Percentiles rank a stretch among this genome's conserved stretches.
These are phyloP conservation scores for Leptatherina wallacei DNA, from an alignment of 2,797 vertebrate genomes.

Conservation along the genomic window DNA sequence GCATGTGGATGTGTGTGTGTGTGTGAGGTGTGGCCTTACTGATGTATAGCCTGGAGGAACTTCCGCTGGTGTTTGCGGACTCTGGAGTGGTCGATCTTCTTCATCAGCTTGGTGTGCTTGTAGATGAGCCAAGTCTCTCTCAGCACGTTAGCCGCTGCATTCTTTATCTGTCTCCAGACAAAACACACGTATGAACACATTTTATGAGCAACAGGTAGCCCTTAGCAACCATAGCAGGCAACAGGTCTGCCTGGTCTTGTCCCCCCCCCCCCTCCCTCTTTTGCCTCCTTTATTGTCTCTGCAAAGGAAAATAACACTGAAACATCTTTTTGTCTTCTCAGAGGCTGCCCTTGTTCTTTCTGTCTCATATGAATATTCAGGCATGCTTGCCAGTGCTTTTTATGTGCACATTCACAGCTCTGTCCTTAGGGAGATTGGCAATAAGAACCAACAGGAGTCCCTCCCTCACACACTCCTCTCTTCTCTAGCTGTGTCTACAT, in stretches of 20 bases:
- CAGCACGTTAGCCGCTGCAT: conserved; percentile 98
- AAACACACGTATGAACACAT: conserved; percentile 46
- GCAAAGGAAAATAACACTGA: conserved; percentile 35
- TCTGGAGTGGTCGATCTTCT: conserved; percentile 98
- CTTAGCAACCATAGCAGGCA: conserved; percentile 62
- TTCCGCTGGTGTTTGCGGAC: conserved; percentile 99
- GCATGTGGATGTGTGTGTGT: conserved; percentile 6
- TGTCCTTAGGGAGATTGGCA: conserved; percentile 70
- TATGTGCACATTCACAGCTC: conserved; percentile 69
- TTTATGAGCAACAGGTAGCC: conserved; percentile 74
- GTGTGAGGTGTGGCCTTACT: conserved; percentile 85
- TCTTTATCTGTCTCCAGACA: conserved; percentile 92
- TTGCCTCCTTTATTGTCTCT: conserved; percentile 39
- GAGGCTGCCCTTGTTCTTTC: conserved; percentile 61
- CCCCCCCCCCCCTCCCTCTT: conserved; percentile 18
- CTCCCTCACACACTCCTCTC: conserved; percentile 41
- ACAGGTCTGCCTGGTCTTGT: conserved; percentile 53
- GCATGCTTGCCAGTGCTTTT: conserved; percentile 67
- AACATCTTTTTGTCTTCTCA: conserved; percentile 45
- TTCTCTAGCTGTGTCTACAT: conserved; percentile 34
- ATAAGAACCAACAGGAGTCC: conserved; percentile 66
- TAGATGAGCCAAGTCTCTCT: conserved; percentile 99
- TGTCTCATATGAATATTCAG: conserved; percentile 48
- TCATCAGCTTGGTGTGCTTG: conserved; percentile 97
- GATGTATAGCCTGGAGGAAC: conserved; percentile 99